Conservation (phyloP, 2,888 invertebrate genomes). For the Aspidapion aeneum region DNA sequence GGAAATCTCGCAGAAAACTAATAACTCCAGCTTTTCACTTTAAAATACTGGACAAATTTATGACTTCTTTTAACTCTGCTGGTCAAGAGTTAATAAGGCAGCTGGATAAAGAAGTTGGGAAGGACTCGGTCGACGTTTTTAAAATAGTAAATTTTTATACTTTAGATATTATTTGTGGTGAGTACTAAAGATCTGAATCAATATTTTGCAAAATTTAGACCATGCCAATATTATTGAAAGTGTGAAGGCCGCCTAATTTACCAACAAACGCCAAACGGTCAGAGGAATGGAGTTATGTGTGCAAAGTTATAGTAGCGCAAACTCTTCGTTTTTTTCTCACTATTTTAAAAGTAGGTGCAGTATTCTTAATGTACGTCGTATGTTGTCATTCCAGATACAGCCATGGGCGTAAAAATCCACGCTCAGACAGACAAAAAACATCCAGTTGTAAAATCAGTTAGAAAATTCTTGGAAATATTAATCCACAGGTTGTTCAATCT, state of each 20-base stretch:
- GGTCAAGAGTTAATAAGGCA: constrained; percentile 27
- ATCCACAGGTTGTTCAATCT: background rate
- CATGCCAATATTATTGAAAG: no score
- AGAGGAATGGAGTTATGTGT: no score
- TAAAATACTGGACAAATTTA: constrained; percentile 32
- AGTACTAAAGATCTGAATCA: no score
- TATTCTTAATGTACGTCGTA: no score
- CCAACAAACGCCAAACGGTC: no score
- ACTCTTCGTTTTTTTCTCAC: no score
- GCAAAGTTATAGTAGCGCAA: no score
- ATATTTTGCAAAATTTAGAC: no score
- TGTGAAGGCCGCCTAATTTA: no score
- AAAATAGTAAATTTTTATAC: constrained; percentile 28
- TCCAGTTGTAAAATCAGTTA: constrained; percentile 48
- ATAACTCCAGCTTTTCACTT: constrained; percentile 36
- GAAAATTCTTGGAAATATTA: constrained; percentile 28
- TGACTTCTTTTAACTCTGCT: constrained; percentile 30
- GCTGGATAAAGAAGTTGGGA: constrained; percentile 24
- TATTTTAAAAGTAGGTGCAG: no score
- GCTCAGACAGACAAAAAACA: constrained; percentile 43
- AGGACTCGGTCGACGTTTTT: constrained; percentile 26
- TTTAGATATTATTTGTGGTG: constrained; percentile 34
- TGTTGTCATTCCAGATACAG: constrained; percentile 54
- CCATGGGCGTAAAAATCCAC: constrained; percentile 53
- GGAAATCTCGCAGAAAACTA: constrained; percentile 33